Evolutionary conservation across 2,888 invertebrate species (phyloP).

Genomic region (Harpalus rufipes): DNA sequence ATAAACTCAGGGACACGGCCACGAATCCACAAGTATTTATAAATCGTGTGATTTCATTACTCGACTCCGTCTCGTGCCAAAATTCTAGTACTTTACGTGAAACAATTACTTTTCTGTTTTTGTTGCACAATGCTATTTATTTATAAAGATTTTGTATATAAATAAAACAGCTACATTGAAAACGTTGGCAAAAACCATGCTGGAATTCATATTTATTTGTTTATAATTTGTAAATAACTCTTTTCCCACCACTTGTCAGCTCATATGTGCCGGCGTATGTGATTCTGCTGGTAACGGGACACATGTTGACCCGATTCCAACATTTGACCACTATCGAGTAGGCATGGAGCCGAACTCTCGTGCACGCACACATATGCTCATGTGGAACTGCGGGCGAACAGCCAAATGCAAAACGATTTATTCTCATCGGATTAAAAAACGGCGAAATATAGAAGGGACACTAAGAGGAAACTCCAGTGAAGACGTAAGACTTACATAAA

Average conservation of each 20-base stretch:
- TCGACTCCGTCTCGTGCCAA: too few species aligned
- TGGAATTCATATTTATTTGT: background rate
- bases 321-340: conserved; percentile 2
- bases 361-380: background rate
- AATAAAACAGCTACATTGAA: background rate
- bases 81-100: too few species aligned
- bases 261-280: too few species aligned
- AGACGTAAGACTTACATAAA: background rate
- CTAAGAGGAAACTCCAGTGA: conserved; percentile 13
- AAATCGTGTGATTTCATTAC: too few species aligned
- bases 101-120: too few species aligned
- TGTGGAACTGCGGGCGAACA: background rate
- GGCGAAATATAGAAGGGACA: background rate
- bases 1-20: too few species aligned
- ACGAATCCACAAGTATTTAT: too few species aligned
- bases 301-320: conserved; percentile 40
- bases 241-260: background rate
- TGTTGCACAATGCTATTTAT: too few species aligned
- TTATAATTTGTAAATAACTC: background rate
- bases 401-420: conserved; percentile 5
- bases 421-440: background rate
- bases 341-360: background rate
- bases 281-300: conserved; percentile 9
- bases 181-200: background rate
- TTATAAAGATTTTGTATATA: too few species aligned